phyloP scores from a whole-genome alignment of 92 coral and sea anemone species.

The Galaxea fascicularis region DNA sequence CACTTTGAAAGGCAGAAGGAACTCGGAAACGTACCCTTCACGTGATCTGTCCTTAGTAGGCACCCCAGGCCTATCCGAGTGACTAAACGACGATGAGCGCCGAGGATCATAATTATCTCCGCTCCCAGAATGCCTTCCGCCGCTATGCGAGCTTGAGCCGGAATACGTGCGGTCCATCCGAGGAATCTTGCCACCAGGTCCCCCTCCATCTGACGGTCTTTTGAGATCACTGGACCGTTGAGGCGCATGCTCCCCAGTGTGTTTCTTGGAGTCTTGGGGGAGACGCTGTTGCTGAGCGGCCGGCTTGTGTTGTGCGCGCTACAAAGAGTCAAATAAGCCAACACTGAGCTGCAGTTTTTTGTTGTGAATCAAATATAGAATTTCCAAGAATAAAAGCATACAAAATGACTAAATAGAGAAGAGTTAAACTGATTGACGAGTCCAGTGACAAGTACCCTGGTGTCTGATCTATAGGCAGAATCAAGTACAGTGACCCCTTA shows the following conservation, averaged over 20 bases:
- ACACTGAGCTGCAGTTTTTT: conserved; percentile 24
- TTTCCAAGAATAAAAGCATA: too few relatives aligned
- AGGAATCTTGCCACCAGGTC: conserved; percentile 83
- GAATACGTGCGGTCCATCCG: conserved; percentile 72
- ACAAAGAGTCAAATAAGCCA: neutral
- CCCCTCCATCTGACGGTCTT: conserved; percentile 69
- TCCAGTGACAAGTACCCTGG: too few relatives aligned
- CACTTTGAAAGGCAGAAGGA: neutral
- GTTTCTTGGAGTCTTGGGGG: conserved; percentile 59
- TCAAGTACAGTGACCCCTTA: too few relatives aligned
- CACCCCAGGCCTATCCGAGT: conserved; percentile 67
- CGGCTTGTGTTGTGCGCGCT: conserved; percentile 69
- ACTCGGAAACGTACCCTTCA: conserved; percentile 63
- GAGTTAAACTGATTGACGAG: too few relatives aligned
- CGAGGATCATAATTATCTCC: conserved; percentile 52
- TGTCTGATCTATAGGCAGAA: too few relatives aligned
- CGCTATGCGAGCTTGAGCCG: conserved; percentile 40
- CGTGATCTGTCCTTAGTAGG: conserved; percentile 76
- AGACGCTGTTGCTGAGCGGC: conserved; percentile 42
- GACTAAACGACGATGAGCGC: conserved; percentile 28
- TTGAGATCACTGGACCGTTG: conserved; percentile 84
- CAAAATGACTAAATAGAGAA: too few relatives aligned
- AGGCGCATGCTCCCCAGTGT: conserved; percentile 61
- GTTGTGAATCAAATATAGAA: neutral
- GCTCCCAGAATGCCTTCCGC: conserved; percentile 52